Conservation (phyloP, 2,113 vertebrate species). For the Grus americana region DNA sequence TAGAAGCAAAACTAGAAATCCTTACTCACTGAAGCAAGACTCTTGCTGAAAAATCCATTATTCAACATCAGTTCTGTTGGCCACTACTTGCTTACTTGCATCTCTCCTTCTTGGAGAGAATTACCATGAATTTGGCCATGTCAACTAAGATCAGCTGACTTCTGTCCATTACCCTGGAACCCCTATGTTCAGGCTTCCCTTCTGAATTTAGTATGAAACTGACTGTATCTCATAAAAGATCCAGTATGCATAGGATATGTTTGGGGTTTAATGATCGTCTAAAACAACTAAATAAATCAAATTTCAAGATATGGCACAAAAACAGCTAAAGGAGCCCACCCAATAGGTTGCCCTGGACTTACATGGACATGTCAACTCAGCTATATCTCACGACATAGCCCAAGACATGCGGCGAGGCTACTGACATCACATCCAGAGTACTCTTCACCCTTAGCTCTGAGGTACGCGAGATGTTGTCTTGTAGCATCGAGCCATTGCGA, state of each 20-base stretch:
- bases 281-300: background rate
- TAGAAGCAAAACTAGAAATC: background rate
- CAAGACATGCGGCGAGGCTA: background rate
- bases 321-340: background rate
- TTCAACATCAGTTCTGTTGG: background rate
- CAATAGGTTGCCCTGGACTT: background rate
- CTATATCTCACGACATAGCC: accelerated
- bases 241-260: accelerated
- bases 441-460: background rate
- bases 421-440: background rate
- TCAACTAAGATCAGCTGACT: background rate
- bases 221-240: background rate
- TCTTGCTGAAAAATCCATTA: background rate
- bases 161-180: background rate
- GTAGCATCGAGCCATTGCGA: background rate
- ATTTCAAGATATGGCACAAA: background rate
- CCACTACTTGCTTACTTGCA: background rate
- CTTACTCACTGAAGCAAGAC: background rate
- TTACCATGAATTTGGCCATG: background rate
- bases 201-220: background rate
- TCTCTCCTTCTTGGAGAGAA: background rate
- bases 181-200: background rate
- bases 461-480: background rate
- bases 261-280: background rate
- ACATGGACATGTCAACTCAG: background rate